These are phyloP conservation scores for Rhinichthys klamathensis DNA, from an alignment of 2,113 vertebrate genomes.

Conservation along the genomic window DNA sequence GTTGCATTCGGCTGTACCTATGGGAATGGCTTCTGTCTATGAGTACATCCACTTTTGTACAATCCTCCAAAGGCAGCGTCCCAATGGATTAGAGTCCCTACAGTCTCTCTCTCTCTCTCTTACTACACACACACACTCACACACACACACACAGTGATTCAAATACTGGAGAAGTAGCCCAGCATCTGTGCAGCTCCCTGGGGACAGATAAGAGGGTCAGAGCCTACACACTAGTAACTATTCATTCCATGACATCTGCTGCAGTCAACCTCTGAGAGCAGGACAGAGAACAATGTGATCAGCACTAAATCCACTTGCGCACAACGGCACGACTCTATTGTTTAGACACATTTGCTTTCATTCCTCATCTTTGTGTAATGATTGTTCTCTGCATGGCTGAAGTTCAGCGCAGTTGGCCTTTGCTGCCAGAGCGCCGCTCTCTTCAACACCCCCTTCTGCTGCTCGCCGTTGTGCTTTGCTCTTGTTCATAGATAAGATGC, in stretches of 20 bases:
- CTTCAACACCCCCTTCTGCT: neutral
- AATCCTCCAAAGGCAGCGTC: slow-evolving; percentile 34
- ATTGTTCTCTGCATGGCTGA: slow-evolving; percentile 23
- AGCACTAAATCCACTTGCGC: slow-evolving; percentile 60
- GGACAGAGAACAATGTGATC: slow-evolving; percentile 69
- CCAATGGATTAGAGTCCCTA: slow-evolving; percentile 33
- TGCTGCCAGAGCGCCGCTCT: neutral
- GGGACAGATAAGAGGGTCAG: slow-evolving; percentile 74
- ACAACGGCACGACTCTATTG: slow-evolving; percentile 45
- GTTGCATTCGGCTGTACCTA: neutral
- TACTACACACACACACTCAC: slow-evolving; percentile 41
- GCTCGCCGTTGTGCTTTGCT: neutral
- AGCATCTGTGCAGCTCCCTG: slow-evolving; percentile 71
- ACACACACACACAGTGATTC: slow-evolving; percentile 48
- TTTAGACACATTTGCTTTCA: slow-evolving; percentile 4
- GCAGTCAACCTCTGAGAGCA: slow-evolving; percentile 63
- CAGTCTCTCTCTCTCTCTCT: slow-evolving; percentile 27
- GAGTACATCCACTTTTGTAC: neutral
- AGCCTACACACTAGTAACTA: slow-evolving; percentile 67
- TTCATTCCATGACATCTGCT: slow-evolving; percentile 74
- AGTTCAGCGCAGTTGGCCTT: slow-evolving; percentile 30
- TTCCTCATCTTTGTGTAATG: slow-evolving; percentile 32
- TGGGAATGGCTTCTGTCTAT: slow-evolving; percentile 20
- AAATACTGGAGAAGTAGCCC: slow-evolving; percentile 58
- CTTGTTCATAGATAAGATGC: neutral